phyloP scores from a whole-genome alignment of 2,113 vertebrate genomes.

The Antigone vipio region DNA sequence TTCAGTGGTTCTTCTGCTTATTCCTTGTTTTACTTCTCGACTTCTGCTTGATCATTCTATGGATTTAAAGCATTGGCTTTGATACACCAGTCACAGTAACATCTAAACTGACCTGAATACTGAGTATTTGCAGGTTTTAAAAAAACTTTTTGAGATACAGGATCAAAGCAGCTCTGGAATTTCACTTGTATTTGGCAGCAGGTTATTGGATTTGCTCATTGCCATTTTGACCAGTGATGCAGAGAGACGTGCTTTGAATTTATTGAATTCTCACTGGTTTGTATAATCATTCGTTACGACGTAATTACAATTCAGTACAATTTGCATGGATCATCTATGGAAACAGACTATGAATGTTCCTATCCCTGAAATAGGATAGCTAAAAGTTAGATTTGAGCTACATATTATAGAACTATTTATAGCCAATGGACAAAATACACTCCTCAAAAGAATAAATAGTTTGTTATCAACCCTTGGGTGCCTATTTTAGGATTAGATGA shows the following conservation, averaged over 20 bases:
- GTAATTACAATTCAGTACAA: slow-evolving; percentile 19
- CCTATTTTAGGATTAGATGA: background rate
- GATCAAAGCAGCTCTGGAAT: slow-evolving; percentile 36
- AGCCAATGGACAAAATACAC: background rate
- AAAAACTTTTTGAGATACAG: background rate
- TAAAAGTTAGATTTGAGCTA: background rate
- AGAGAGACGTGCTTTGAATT: slow-evolving; percentile 18
- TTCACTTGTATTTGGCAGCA: slow-evolving; percentile 19
- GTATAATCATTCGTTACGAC: slow-evolving; percentile 30
- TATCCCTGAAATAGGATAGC: background rate
- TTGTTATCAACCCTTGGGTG: background rate
- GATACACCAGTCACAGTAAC: slow-evolving; percentile 60
- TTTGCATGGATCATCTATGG: slow-evolving; percentile 21
- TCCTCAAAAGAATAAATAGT: background rate
- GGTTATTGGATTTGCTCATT: slow-evolving; percentile 23
- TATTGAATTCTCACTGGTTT: slow-evolving; percentile 26
- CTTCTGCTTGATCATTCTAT: slow-evolving; percentile 34
- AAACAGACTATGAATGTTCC: slow-evolving; percentile 10
- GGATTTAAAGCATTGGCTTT: slow-evolving; percentile 63
- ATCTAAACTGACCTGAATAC: slow-evolving; percentile 63
- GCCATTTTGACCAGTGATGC: background rate
- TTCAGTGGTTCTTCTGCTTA: background rate
- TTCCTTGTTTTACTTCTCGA: slow-evolving; percentile 34
- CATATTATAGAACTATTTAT: background rate
- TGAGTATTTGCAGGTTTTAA: slow-evolving; percentile 33